Conservation (phyloP, 2,888 invertebrate genomes). For the Beris morrisii region DNA sequence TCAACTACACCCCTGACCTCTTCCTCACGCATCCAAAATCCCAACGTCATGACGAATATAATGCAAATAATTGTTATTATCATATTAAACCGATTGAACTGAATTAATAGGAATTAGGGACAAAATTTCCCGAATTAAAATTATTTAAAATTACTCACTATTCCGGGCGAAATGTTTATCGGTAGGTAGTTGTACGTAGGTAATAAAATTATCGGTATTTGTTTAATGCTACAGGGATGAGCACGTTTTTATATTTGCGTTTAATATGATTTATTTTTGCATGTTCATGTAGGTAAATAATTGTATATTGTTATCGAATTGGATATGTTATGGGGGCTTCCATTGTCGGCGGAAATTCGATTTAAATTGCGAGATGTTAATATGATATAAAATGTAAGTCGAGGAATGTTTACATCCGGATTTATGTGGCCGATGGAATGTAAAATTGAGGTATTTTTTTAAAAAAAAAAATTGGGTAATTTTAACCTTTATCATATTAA, state of each 20-base stretch:
- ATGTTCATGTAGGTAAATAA: conserved; percentile 20
- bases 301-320: conserved; percentile 27
- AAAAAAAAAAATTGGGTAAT: too few species aligned
- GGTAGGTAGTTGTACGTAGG: neutral
- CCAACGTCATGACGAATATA: conserved; percentile 9
- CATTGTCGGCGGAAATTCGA: too few species aligned
- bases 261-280: conserved; percentile 28
- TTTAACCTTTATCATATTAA: too few species aligned
- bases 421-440: too few species aligned
- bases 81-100: conserved; percentile 27
- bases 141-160: conserved; percentile 22
- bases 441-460: too few species aligned
- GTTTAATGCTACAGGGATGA: conserved; percentile 11
- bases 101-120: conserved; percentile 27
- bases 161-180: too few species aligned
- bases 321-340: neutral
- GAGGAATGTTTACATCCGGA: too few species aligned
- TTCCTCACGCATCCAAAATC: neutral
- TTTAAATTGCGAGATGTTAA: too few species aligned
- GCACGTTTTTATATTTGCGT: conserved; percentile 30
- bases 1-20: too few species aligned
- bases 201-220: conserved; percentile 23
- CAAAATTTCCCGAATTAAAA: conserved; percentile 22
- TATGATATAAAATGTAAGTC: too few species aligned
- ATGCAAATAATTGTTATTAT: conserved; percentile 31